These are phyloP conservation scores for Podocnemis expansa DNA, from an alignment of 2,113 vertebrate species.

Conservation along the genomic window DNA sequence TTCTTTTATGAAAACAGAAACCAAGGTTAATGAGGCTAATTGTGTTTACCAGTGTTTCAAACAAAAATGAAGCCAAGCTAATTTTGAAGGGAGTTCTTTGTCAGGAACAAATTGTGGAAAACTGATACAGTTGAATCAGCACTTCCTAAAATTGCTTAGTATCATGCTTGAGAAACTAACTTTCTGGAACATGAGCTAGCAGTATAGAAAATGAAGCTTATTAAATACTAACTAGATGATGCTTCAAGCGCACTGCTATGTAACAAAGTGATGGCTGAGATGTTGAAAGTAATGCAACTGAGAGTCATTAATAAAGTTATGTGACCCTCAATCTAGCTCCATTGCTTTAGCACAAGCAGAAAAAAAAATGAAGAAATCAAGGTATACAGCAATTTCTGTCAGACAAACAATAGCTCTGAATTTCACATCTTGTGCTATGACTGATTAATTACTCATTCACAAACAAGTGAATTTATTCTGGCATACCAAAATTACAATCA, in stretches of 20 bases:
- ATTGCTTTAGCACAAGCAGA: neutral
- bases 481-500: constrained; percentile 26
- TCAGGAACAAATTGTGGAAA: constrained; percentile 80
- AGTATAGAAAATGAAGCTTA: constrained; percentile 63
- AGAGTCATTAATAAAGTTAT: constrained; percentile 8
- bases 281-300: constrained; percentile 32
- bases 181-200: constrained; percentile 37
- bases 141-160: constrained; percentile 69
- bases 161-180: constrained; percentile 62
- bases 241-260: constrained; percentile 10
- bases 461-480: neutral
- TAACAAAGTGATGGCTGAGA: neutral
- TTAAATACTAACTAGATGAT: neutral
- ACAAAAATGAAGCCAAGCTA: constrained; percentile 80
- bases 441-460: constrained; percentile 4
- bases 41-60: constrained; percentile 80
- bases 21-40: constrained; percentile 85
- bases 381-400: neutral
- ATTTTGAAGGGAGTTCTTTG: constrained; percentile 77
- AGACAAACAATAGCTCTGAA: constrained; percentile 17
- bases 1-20: constrained; percentile 82
- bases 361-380: constrained; percentile 17
- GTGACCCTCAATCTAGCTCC: neutral
- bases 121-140: constrained; percentile 80
- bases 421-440: neutral